phyloP scores from a whole-genome alignment of 2,888 invertebrate species.

The Kuschelorhynchus macadamiae region DNA sequence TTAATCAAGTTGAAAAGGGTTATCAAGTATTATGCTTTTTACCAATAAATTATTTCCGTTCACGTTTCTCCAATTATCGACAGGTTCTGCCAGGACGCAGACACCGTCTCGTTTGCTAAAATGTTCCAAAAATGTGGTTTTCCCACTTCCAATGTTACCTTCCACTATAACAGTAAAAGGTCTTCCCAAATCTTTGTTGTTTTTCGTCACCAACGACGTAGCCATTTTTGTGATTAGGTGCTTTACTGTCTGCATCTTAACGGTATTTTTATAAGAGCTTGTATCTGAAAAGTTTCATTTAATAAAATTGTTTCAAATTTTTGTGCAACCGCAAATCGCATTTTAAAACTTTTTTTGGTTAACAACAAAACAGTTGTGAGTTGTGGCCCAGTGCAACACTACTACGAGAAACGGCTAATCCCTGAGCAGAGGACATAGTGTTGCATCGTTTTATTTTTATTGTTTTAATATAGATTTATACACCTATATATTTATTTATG shows the following conservation, averaged over 20 bases:
- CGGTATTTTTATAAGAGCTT: no score
- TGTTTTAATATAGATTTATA: no score
- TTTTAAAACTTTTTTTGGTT: no score
- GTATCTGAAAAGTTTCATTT: no score
- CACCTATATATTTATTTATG: no score
- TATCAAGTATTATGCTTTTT: slow-evolving; percentile 8
- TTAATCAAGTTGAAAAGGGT: slow-evolving; percentile 6
- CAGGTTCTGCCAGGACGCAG: slow-evolving; percentile 77
- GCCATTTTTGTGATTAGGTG: slow-evolving; percentile 53
- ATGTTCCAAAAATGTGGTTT: slow-evolving; percentile 88
- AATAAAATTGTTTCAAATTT: no score
- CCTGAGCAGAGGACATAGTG: no score
- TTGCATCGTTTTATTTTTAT: no score
- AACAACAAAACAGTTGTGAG: no score
- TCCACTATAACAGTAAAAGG: slow-evolving; percentile 89
- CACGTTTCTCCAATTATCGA: slow-evolving; percentile 87
- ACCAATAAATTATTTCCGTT: slow-evolving; percentile 82
- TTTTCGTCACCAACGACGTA: slow-evolving; percentile 42
- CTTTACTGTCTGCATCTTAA: slow-evolving; percentile 43
- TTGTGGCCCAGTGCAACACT: no score
- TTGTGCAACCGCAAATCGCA: no score
- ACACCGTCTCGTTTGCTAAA: slow-evolving; percentile 82
- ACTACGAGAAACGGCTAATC: no score
- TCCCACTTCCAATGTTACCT: slow-evolving; percentile 92
- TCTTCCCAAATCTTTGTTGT: slow-evolving; percentile 37